Percentiles rank a stretch among this genome's conserved stretches.
These are phyloP conservation scores for Poeciliopsis turneri DNA, from an alignment of 2,797 vertebrate species.

Conservation along the genomic window DNA sequence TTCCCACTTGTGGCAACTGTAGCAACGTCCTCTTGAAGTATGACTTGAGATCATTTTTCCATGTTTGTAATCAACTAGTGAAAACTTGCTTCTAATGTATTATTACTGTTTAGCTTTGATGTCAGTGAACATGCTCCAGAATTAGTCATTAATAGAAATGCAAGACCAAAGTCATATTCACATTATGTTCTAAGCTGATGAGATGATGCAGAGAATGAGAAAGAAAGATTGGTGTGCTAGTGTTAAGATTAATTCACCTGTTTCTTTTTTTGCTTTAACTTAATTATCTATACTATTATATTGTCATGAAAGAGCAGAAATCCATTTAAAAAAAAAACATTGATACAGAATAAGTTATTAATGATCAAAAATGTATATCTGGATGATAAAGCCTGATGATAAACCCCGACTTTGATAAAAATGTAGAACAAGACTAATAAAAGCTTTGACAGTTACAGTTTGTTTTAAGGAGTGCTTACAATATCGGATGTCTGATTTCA, in stretches of 20 bases:
- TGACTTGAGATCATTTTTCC: neutral
- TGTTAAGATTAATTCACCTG: neutral
- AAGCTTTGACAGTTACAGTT: neutral
- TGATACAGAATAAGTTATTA: neutral
- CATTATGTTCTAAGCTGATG: neutral
- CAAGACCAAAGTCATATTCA: neutral
- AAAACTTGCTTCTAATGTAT: neutral
- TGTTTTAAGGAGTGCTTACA: conserved; percentile 1
- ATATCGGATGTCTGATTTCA: conserved; percentile 25
- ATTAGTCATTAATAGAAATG: neutral
- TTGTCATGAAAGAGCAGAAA: neutral
- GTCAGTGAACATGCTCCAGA: neutral
- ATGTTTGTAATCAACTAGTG: neutral
- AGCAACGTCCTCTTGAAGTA: neutral
- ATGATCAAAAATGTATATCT: neutral
- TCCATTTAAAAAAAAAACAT: neutral
- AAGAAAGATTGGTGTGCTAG: too few species aligned
- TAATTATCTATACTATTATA: neutral
- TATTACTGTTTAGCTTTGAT: neutral
- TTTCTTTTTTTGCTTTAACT: neutral
- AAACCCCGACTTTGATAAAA: neutral
- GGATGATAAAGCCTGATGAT: neutral
- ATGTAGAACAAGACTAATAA: neutral
- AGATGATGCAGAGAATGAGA: neutral
- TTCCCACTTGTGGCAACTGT: neutral